Percentiles rank a stretch among this genome's conserved stretches.
phyloP scores from a whole-genome alignment of 2,113 vertebrate species.

The Odontophorus gujanensis region DNA sequence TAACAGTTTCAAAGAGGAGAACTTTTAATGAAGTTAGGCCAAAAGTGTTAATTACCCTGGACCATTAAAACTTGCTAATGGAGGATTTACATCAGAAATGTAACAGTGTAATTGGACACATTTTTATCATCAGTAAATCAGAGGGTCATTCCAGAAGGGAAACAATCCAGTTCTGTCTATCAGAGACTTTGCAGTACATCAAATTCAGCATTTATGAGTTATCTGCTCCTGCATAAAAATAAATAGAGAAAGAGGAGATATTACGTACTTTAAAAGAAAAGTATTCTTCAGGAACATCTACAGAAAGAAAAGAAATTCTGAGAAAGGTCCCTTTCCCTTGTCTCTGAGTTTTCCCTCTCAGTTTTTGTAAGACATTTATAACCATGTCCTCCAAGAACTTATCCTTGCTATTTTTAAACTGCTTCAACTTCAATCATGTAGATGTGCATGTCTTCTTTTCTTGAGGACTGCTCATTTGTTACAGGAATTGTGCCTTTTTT shows the following conservation, averaged over 20 bases:
- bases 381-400: background rate
- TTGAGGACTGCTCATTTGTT: background rate
- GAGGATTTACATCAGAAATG: background rate
- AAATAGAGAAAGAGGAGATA: background rate
- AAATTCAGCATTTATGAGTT: background rate
- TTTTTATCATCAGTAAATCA: background rate
- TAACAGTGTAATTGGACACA: conserved; percentile 8
- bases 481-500: background rate
- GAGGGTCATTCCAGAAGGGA: conserved; percentile 23
- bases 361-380: background rate
- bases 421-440: background rate
- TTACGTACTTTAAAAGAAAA: background rate
- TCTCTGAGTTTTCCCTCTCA: background rate
- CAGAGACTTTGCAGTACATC: background rate
- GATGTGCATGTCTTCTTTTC: background rate
- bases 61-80: background rate
- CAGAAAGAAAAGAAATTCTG: background rate
- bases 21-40: background rate
- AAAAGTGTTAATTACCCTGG: background rate
- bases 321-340: background rate
- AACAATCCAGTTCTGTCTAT: background rate
- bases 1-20: background rate
- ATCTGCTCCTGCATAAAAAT: background rate
- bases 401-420: background rate
- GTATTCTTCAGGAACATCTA: background rate